These are phyloP conservation scores for Buceros bicornis DNA, from an alignment of 2,797 vertebrate genomes.

Conservation along the genomic window DNA sequence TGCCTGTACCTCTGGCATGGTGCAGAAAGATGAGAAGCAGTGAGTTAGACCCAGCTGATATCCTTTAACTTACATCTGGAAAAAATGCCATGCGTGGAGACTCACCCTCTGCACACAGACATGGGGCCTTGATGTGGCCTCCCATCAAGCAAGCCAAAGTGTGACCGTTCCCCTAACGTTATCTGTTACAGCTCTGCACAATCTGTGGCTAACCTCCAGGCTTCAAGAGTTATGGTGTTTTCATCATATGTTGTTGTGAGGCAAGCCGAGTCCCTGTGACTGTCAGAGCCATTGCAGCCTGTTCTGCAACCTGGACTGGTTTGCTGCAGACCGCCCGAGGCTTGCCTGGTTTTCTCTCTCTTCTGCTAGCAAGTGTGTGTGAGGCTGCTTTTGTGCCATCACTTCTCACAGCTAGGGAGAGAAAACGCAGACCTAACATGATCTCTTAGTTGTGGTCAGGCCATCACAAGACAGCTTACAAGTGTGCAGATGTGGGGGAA, in stretches of 20 bases:
- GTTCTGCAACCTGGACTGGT: not conserved
- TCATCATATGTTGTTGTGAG: not conserved
- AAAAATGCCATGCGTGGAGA: not conserved
- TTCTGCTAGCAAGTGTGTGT: fast-evolving
- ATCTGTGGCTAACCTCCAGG: slow-evolving; percentile 63
- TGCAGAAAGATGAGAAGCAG: not conserved
- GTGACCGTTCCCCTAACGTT: not conserved
- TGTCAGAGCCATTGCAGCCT: not conserved
- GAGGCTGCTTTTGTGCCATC: not conserved
- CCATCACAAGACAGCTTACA: not conserved
- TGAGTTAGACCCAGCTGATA: not conserved
- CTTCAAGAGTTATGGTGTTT: not conserved
- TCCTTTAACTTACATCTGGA: not conserved
- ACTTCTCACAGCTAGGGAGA: not conserved
- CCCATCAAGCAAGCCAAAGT: not conserved
- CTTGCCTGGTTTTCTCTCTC: not conserved
- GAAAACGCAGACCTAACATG: not conserved
- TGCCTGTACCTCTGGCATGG: not conserved
- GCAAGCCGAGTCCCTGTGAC: not conserved
- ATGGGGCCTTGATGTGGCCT: not conserved
- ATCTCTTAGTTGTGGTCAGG: not conserved
- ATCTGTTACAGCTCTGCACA: slow-evolving; percentile 1
- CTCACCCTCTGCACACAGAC: not conserved
- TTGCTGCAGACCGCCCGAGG: not conserved
- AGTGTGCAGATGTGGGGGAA: not conserved